Evolutionary conservation across 2,113 vertebrate species (phyloP).

Genomic region (Calidris pygmaea): DNA sequence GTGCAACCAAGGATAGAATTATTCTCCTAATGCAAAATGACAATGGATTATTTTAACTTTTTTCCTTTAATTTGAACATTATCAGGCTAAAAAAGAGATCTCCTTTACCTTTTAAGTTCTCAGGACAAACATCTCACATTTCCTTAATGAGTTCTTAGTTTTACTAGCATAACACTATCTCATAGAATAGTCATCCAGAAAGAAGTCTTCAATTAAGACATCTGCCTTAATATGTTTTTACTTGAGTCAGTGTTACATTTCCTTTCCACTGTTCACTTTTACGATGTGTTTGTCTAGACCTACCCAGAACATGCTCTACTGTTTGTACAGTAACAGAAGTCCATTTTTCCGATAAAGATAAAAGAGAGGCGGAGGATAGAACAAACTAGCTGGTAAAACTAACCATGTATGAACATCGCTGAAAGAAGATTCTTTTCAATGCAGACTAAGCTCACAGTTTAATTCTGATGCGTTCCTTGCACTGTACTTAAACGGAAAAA

Average conservation of each 20-base stretch:
- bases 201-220: slow-evolving; percentile 5
- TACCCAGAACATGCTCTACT: neutral
- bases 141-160: neutral
- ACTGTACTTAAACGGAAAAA: neutral
- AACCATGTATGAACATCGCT: neutral
- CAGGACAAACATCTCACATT: neutral
- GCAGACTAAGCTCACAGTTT: neutral
- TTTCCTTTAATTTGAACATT: neutral
- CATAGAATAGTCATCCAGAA: neutral
- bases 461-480: neutral
- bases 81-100: neutral
- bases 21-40: neutral
- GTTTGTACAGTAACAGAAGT: slow-evolving; percentile 45
- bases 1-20: slow-evolving; percentile 1
- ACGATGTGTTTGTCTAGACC: neutral
- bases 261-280: neutral
- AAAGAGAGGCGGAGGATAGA: neutral
- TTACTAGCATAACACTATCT: neutral
- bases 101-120: neutral
- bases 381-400: slow-evolving; percentile 26
- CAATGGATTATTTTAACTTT: slow-evolving; percentile 8
- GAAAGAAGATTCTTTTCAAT: neutral
- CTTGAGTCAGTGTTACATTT: neutral
- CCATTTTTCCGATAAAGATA: slow-evolving; percentile 4
- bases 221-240: neutral